phyloP scores from a whole-genome alignment of 2,888 invertebrate genomes.

The Tachina grossa region DNA sequence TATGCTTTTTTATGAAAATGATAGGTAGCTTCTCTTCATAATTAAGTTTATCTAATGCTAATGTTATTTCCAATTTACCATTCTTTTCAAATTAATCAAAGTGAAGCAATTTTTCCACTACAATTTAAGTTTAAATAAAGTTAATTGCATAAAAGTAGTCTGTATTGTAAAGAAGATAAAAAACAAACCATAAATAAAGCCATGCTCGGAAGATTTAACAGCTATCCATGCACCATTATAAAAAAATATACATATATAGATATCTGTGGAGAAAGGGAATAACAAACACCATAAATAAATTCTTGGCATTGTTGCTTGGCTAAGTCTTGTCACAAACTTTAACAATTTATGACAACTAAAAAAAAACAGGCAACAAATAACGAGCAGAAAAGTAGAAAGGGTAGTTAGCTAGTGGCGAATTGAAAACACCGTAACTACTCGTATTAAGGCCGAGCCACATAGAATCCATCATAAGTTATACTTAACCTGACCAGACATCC shows the following conservation, averaged over 20 bases:
- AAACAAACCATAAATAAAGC: conserved; percentile 50
- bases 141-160: conserved; percentile 42
- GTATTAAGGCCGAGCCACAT: background rate
- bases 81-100: background rate
- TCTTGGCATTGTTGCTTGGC: conserved; percentile 65
- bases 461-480: no score
- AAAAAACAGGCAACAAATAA: background rate
- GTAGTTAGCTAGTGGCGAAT: background rate
- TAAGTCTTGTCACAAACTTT: conserved; percentile 62
- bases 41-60: background rate
- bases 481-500: no score
- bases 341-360: conserved; percentile 56
- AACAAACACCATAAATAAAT: conserved; percentile 48
- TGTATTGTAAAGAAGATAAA: conserved; percentile 17
- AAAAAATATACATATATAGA: conserved; percentile 1
- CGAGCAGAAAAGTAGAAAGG: background rate
- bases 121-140: background rate
- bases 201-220: conserved; percentile 46
- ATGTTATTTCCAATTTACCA: background rate
- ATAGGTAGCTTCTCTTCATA: no score
- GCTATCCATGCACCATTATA: conserved; percentile 13
- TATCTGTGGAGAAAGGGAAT: conserved; percentile 20
- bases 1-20: background rate
- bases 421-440: background rate
- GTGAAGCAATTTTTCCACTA: background rate